phyloP scores from a whole-genome alignment of 2,797 vertebrate species.

The Petrocephalus sullivani region DNA sequence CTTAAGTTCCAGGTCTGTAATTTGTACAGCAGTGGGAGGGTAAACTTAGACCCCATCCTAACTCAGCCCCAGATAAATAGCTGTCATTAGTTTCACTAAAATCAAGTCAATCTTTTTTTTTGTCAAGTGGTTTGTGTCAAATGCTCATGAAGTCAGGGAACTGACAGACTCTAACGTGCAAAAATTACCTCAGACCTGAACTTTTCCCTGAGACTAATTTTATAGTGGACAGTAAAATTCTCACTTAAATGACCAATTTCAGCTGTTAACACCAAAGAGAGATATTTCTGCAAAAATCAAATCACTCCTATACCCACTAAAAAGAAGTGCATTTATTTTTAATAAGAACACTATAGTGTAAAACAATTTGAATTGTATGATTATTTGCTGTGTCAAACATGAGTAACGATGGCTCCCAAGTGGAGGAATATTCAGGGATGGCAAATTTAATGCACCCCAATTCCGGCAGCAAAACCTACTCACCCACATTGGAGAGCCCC shows the following conservation, averaged over 20 bases:
- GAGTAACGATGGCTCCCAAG: not conserved
- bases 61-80: constrained; percentile 41
- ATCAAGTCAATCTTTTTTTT: constrained; percentile 35
- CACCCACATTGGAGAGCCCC: constrained; percentile 89
- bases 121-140: not conserved
- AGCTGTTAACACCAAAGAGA: not conserved
- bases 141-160: not conserved
- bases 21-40: constrained; percentile 52
- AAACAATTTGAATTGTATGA: not conserved
- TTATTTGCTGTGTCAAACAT: not conserved
- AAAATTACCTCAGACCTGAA: not conserved
- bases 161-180: not conserved
- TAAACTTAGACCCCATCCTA: constrained; percentile 67
- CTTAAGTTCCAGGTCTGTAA: constrained; percentile 55
- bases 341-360: not conserved
- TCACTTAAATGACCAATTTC: not conserved
- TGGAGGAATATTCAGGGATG: not conserved
- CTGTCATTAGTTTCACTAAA: constrained; percentile 45
- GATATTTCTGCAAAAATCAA: not conserved
- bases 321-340: not conserved
- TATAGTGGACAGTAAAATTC: not conserved
- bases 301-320: not conserved
- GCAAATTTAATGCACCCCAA: not conserved
- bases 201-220: not conserved
- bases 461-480: constrained; percentile 46